Evolutionary conservation across 2,888 invertebrate genomes (phyloP), one percentile per base, ranked within the genome.

Genomic region (Sarcophaga caerulescens): DNA sequence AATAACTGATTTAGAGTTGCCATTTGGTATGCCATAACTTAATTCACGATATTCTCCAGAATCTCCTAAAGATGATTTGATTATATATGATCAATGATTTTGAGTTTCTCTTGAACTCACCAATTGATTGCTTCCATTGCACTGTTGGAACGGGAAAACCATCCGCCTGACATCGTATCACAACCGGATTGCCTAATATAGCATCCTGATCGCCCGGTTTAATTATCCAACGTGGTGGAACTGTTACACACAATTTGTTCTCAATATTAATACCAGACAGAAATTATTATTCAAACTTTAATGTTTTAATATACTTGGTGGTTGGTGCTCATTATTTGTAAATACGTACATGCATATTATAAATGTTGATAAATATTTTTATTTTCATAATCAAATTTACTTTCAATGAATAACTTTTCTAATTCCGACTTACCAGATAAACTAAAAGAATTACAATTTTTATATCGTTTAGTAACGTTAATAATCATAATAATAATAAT

Each of bases 221-320:
- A 89, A 95, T 93, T 80, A 96, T 94, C 95, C 96, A 96, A 90
- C 96, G 95, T 8, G 96, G 96, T 23, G 97, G 96, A 87, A 96
- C 97, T 97, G 82, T 78, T 87, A 71, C 71, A 35, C 35, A 77
- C 69, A 87, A 78, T 71, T 69, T 81, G 63, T 87, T 76, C 70
- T 70, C 21, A 81, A 57, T 84, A 73, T 88, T 87, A 87, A 74
- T 85, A 79, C 57, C 57, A 63, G 1, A 35, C 35, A 45, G 66
- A 87, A 84, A 70, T 35, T 17, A 70, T 35, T 17, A 17, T 81
- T 52, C 57, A 12, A 71, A 35, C 73, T 62, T 57, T 60, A 45
- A n/a, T 70, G n/a, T 70, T 14, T 14, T 70, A 23, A 23, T 66
- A 70, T 65, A 17, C 35, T 6, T 35, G 35, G 35, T 66, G 60